Evolutionary conservation across 2,113 vertebrate genomes (phyloP), one percentile per base, ranked within the genome.

Genomic region (Fukomys damarensis): DNA sequence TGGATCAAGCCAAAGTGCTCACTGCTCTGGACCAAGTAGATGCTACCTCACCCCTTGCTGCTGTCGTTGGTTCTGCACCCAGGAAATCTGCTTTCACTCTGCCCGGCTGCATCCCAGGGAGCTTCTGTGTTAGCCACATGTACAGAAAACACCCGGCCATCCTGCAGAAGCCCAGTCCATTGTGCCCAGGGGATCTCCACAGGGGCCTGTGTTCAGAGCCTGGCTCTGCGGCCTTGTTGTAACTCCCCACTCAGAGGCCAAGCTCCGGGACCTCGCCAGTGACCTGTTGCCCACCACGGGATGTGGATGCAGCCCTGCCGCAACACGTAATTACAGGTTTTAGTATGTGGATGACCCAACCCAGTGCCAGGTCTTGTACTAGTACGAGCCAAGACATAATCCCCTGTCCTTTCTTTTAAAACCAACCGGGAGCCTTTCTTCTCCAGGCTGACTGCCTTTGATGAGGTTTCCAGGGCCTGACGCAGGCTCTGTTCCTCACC

Each of bases 401-500:
- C 41, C 65, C 52, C 56, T 1, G 2, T 54, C 63, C 58, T 91
- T 94, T 77, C 89, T 95, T 94, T 94, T 68, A 77, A 92, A 89
- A 77, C 80, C 89, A 96, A 93, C 85, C 30, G 43, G n/a, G 43
- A 84, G 52, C 22, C 95, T 94, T 86, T 94, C 52, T 95, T 94
- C 91, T 80, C 46, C 28, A 43, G 7, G 26, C 43, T 46, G 59
- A 49, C 85, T 93, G 91, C 80, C 87, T 97, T 93, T 98, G 96
- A 97, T 97, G 95, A 95, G 95, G 80, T 91, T 97, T 92, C 80
- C 76, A 22, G 52, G 43, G 74, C 68, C 93, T 26, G 61, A 12
- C 11, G 74, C 85, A 30, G 82, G 91, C 74, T 91, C 90, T 56
- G 38, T 63, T 91, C 70, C 86, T 89, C 83, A 82, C 88, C 94